Base-by-base conservation (phyloP, 2,888 invertebrate species). In the Dicyrtoma fusca region DNA sequence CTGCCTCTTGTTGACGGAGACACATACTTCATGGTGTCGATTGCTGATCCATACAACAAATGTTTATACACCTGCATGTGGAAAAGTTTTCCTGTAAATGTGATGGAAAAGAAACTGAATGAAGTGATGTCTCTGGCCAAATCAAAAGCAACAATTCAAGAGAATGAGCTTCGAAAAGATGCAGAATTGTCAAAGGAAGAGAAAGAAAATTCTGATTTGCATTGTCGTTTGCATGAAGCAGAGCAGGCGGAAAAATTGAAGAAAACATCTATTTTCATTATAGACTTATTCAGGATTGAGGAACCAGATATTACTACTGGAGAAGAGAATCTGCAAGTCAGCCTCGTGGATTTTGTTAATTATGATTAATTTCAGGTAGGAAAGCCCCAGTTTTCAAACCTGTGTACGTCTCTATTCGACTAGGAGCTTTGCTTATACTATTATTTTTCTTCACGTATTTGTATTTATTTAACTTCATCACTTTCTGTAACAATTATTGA, bases 31-130 rank as follows among this genome's bases (percentile, higher is more conserved):
- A 14, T 57, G 23, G 14, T 57, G 19, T 57, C 5, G 1, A 14
- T 57, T 57, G 57, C 57, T 19, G 57, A 57, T 23, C 57, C 57
- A 4, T n/a, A 17, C 17, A 57, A 57, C 14, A 57, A 57, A 23
- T 5, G 17, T 17, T 57, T 57, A 23, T 14, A 21, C 19, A 21
- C 57, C 13, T n/a, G 19, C 23, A 21, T 57, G 23, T 57, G 57
- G 57, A 57, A n/a, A 14, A 21, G 19, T 14, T 14, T 13, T n/a
- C 4, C 17, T n/a, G 5, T 23, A 4, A 5, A 57, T 5, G 19
- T 19, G 23, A 57, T 57, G 57, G 57, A 57, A 17, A 5, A n/a
- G 4, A 14, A 23, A 19, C 23, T 57, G 17, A 57, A 17, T 4
- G 19, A 57, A 57, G 23, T 21, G 57, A 23, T 57, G 57, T 3